A percentile compares a stretch with the other conserved stretches of the same genome.
phyloP scores from a whole-genome alignment of 2,888 invertebrate species.

The Andrena trimmerana region DNA sequence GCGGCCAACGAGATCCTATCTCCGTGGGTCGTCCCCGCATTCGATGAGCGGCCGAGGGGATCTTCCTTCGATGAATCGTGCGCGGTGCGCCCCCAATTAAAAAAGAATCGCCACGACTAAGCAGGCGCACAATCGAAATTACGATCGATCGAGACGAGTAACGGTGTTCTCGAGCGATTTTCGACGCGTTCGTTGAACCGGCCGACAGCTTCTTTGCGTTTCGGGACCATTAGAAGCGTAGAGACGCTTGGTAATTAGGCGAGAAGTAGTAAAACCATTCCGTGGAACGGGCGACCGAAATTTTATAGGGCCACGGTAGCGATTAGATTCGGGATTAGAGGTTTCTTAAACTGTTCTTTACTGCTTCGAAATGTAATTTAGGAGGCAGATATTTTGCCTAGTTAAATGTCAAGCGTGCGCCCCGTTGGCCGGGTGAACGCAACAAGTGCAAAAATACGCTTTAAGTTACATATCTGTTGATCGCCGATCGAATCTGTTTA shows the following conservation, averaged over 20 bases:
- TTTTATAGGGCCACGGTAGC: background rate
- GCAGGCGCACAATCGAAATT: background rate
- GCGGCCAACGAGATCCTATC: constrained; percentile 48
- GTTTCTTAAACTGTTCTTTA: background rate
- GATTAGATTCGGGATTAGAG: constrained; percentile 7
- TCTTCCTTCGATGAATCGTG: constrained; percentile 1
- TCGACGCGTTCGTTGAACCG: background rate
- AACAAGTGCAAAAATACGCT: constrained; percentile 1
- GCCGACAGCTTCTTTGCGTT: background rate
- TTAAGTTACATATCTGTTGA: background rate
- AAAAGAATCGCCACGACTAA: background rate
- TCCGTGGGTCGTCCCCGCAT: background rate
- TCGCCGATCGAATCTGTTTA: background rate
- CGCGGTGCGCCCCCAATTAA: constrained; percentile 25
- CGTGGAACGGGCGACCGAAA: background rate
- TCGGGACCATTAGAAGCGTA: background rate
- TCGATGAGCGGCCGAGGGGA: background rate
- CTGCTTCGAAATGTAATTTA: background rate
- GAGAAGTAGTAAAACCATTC: background rate
- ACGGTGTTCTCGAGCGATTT: constrained; percentile 10
- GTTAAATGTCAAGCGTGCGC: background rate
- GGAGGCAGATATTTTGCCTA: background rate
- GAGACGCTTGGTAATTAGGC: background rate
- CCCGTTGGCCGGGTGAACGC: background rate
- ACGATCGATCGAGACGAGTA: constrained; percentile 35